phyloP scores from a whole-genome alignment of 2,888 invertebrate species.

The Epinotia nisella region DNA sequence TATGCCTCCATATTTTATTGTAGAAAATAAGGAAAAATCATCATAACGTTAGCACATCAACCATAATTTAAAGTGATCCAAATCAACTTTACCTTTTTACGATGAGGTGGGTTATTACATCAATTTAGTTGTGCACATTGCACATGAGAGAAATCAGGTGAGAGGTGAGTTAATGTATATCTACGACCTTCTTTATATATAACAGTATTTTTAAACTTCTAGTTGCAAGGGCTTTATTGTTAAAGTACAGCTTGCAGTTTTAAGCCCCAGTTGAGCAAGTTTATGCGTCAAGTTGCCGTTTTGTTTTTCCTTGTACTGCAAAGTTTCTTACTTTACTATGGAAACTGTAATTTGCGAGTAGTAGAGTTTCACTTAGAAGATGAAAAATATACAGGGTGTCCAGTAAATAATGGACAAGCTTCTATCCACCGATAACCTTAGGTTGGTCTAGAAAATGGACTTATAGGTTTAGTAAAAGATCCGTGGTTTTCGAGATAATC shows the following conservation, averaged over 20 bases:
- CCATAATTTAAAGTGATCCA: background rate
- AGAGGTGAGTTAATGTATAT: background rate
- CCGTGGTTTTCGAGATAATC: no score
- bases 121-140: background rate
- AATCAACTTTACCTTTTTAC: background rate
- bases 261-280: slow-evolving; percentile 24
- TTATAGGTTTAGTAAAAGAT: no score
- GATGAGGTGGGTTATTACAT: background rate
- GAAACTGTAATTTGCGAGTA: slow-evolving; percentile 11
- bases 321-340: slow-evolving; percentile 20
- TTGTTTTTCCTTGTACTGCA: slow-evolving; percentile 10
- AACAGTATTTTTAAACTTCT: background rate
- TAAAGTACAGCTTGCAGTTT: slow-evolving; percentile 28
- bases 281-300: slow-evolving; percentile 18
- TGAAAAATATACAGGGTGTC: background rate
- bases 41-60: background rate
- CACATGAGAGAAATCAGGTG: background rate
- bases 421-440: no score
- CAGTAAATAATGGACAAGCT: no score
- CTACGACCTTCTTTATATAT: background rate
- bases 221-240: slow-evolving; percentile 15
- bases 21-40: no score
- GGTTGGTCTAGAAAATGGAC: no score
- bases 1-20: no score
- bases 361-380: slow-evolving; percentile 6